Evolutionary conservation across 1,140 invertebrate genomes (phyloP), one percentile per base, ranked within the genome.

Genomic region (Oryctes rhinoceros): DNA sequence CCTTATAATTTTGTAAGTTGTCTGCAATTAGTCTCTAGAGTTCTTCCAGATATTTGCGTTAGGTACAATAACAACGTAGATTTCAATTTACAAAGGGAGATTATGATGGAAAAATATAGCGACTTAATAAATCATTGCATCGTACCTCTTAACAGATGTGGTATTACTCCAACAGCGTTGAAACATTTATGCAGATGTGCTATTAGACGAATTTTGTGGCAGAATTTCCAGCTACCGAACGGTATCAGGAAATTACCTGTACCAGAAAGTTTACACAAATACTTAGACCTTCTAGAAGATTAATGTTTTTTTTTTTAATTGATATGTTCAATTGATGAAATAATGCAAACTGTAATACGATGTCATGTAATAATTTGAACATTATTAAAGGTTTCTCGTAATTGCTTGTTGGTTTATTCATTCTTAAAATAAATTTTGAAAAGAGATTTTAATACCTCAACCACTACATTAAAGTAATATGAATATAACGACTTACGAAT

Each of bases 211-310:
- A 85, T 85, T 47, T 84, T 96, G 24, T 91, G 91, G 86, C 81
- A 90, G 0, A 93, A 94, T 84, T 93, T 92, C 87, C 90, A 92
- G 77, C 84, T 96, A 24, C 94, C 94, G 0, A 90, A 91, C 82
- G 94, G 94, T 13, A 94, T 96, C 81, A 88, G 89, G 81, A 89
- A 89, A 6, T 85, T 96, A 24, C 89, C 91, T 1, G 85, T 96
- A 81, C 94, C 95, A 0, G 86, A 89, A 59, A 86, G 88, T 7
- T 83, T 95, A 71, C 90, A 91, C 81, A 88, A 90, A 81, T 95
- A 95, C 86, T 87, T 95, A 62, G 94, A 95, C 87, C 88, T 95
- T n/a, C 88, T 91, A 81, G 88, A 90, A 20, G 94, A 95, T 88
- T 94, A 80, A 82, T 62, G 15, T 59, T 6, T 18, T 18, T 3